Conservation (phyloP, 2,797 vertebrate species). For the Orestias chungarensis region DNA sequence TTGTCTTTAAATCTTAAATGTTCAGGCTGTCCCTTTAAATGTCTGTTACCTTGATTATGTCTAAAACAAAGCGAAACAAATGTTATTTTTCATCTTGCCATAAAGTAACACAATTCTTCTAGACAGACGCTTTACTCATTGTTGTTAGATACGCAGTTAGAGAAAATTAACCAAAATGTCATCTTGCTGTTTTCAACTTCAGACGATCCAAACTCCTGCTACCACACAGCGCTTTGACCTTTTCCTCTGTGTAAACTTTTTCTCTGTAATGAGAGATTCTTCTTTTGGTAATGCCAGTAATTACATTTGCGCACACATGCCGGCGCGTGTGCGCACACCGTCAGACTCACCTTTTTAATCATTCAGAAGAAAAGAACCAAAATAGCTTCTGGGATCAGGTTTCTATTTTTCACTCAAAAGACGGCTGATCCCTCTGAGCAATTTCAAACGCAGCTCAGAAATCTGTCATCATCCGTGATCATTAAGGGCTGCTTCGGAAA, state of each 20-base stretch:
- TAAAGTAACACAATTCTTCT: background rate
- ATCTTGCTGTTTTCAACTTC: conserved; percentile 31
- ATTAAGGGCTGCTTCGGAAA: conserved; percentile 39
- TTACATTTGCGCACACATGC: conserved; percentile 44
- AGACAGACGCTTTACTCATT: background rate
- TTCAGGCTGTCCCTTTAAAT: too few species aligned
- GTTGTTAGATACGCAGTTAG: background rate
- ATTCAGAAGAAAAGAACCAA: conserved; percentile 46
- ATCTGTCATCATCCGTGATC: conserved; percentile 56
- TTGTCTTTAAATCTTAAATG: too few species aligned
- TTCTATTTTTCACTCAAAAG: conserved; percentile 67
- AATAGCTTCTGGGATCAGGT: conserved; percentile 49
- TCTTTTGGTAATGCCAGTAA: conserved; percentile 65
- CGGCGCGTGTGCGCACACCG: background rate
- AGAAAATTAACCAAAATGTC: background rate
- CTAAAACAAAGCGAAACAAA: background rate
- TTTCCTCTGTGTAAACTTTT: conserved; percentile 61
- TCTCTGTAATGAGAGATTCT: conserved; percentile 68
- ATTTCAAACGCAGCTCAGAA: conserved; percentile 42
- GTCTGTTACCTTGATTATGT: too few species aligned
- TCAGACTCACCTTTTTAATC: conserved; percentile 50
- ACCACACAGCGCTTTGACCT: conserved; percentile 59
- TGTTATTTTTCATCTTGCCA: background rate
- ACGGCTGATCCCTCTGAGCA: conserved; percentile 43
- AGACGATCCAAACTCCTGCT: conserved; percentile 20